Evolutionary conservation across 2,797 vertebrate genomes (phyloP).

Genomic region (Phataginus tetradactyla): DNA sequence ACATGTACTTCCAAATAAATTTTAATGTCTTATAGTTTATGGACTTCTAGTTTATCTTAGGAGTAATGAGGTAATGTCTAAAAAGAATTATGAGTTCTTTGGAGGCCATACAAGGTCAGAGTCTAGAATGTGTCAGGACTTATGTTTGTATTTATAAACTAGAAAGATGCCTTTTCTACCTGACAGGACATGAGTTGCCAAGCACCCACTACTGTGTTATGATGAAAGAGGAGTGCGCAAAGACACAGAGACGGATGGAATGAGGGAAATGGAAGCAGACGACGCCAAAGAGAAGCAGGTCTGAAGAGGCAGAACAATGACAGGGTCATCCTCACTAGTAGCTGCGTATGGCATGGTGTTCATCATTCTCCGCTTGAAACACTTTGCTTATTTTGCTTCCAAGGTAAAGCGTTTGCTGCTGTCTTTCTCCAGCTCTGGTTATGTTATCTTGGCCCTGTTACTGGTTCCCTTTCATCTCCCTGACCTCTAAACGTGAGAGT

Average conservation of each 20-base stretch:
- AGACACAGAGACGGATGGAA: background rate
- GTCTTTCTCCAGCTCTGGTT: background rate
- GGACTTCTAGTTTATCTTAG: constrained; percentile 20
- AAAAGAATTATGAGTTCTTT: constrained; percentile 55
- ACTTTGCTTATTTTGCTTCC: background rate
- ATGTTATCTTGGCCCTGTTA: background rate
- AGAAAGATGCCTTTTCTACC: background rate
- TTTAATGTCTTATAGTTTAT: constrained; percentile 54
- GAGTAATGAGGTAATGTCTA: constrained; percentile 75
- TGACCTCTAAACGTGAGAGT: background rate
- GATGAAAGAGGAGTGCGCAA: background rate
- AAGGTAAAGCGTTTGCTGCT: background rate
- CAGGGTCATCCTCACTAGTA: background rate
- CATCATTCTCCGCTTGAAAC: background rate
- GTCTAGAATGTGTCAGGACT: background rate
- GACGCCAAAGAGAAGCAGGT: background rate
- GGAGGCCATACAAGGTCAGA: constrained; percentile 45
- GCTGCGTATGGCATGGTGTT: background rate
- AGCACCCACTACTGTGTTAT: background rate
- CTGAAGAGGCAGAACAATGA: background rate
- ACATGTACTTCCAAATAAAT: constrained; percentile 53
- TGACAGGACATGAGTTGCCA: background rate
- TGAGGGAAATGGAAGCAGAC: background rate
- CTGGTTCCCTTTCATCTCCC: background rate
- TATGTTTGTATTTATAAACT: constrained; percentile 20